phyloP scores from a whole-genome alignment of 2,888 invertebrate species.

The Tethea ocularis region DNA sequence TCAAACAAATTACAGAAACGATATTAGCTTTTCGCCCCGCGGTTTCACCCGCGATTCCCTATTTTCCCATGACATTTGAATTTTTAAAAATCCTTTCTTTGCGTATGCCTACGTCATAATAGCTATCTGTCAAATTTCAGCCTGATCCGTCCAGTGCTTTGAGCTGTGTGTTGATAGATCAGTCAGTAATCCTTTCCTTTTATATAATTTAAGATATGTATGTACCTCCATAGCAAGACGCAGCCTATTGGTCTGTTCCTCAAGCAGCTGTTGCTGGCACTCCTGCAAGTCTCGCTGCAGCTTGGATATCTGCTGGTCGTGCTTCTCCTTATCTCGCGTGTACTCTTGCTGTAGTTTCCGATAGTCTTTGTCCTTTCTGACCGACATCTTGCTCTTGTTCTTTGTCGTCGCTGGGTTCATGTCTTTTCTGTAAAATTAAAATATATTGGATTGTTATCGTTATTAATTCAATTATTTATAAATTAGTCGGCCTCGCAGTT shows the following conservation, averaged over 20 bases:
- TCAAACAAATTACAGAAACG: no score
- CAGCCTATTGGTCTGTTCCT: conserved; percentile 88
- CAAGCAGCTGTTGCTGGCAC: conserved; percentile 88
- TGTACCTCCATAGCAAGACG: conserved; percentile 94
- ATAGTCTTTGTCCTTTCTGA: conserved; percentile 97
- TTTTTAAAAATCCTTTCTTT: no score
- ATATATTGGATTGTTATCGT: not conserved
- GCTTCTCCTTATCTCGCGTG: conserved; percentile 97
- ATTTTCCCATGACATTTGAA: no score
- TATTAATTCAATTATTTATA: not conserved
- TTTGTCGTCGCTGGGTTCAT: conserved; percentile 88
- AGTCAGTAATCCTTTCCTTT: no score
- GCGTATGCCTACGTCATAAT: no score
- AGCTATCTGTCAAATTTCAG: no score
- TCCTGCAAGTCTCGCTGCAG: conserved; percentile 95
- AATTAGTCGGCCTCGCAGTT: no score
- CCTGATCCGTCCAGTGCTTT: no score
- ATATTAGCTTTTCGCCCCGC: no score
- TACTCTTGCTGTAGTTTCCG: conserved; percentile 97
- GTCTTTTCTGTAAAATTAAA: conserved; percentile 64
- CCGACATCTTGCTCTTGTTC: conserved; percentile 91
- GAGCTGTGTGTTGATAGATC: no score
- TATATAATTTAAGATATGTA: no score
- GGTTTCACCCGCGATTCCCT: no score
- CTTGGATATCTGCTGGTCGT: conserved; percentile 92